These are phyloP conservation scores for Pseudochirops cupreus DNA, from an alignment of 2,797 vertebrate species.

Conservation along the genomic window DNA sequence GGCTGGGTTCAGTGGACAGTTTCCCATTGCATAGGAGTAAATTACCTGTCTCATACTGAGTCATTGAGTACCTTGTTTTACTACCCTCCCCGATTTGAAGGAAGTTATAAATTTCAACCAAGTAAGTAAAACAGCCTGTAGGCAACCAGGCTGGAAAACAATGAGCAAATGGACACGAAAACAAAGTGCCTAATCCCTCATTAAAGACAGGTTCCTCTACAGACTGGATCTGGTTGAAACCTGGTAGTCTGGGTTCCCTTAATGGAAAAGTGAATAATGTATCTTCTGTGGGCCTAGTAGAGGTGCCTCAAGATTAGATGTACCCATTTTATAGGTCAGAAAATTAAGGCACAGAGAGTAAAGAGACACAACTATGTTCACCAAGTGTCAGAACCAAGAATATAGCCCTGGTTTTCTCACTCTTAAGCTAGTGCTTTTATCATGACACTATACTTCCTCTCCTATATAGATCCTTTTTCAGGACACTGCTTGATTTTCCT, in stretches of 20 bases:
- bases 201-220: background rate
- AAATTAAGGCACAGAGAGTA: background rate
- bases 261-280: background rate
- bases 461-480: background rate
- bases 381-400: background rate
- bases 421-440: background rate
- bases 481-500: constrained; percentile 32
- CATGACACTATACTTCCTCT: background rate
- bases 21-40: background rate
- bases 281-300: background rate
- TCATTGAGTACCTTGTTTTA: background rate
- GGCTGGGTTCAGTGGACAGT: background rate
- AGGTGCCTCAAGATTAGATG: background rate
- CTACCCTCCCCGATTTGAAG: background rate
- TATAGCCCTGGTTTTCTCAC: background rate
- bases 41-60: background rate
- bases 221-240: background rate
- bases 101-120: background rate
- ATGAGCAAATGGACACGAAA: background rate
- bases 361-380: background rate
- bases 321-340: background rate
- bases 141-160: background rate
- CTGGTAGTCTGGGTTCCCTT: background rate
- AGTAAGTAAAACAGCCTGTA: background rate
- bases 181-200: background rate